A percentile compares a stretch with the other conserved stretches of the same genome.
These are phyloP conservation scores for Diloba caeruleocephala DNA, from an alignment of 2,888 invertebrate species.

Conservation along the genomic window DNA sequence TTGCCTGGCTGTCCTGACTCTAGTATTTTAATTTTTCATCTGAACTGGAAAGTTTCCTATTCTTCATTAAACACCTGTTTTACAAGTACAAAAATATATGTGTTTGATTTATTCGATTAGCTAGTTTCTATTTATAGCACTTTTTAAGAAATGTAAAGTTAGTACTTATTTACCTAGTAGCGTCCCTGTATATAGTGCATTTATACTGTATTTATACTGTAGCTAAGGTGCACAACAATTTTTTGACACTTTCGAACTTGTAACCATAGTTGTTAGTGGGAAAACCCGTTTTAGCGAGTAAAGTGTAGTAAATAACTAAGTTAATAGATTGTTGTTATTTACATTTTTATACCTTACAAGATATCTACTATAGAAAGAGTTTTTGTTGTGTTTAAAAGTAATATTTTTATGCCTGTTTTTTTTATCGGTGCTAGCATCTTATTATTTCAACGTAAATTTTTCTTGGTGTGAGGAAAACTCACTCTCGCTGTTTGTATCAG, in stretches of 20 bases:
- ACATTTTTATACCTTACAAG: too few relatives aligned
- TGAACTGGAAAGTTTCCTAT: conserved; percentile 25
- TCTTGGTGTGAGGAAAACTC: too few relatives aligned
- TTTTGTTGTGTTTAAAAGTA: too few relatives aligned
- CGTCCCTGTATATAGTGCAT: conserved; percentile 64
- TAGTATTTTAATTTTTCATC: conserved; percentile 23
- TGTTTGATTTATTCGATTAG: conserved; percentile 36
- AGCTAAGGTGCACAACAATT: conserved; percentile 44
- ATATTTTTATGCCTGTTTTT: too few relatives aligned
- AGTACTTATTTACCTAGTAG: conserved; percentile 34
- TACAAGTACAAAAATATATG: conserved; percentile 67
- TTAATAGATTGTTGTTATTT: too few relatives aligned
- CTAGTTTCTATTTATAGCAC: conserved; percentile 19
- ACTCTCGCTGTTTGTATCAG: too few relatives aligned
- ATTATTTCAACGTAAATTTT: too few relatives aligned
- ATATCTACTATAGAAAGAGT: too few relatives aligned
- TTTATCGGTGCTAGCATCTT: too few relatives aligned
- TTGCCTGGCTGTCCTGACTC: neutral
- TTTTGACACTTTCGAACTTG: conserved; percentile 25
- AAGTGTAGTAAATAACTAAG: conserved; percentile 18
- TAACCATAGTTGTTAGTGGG: conserved; percentile 3
- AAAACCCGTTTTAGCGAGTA: neutral
- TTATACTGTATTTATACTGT: conserved; percentile 64
- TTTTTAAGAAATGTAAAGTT: conserved; percentile 40
- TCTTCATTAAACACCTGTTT: conserved; percentile 59